phyloP scores from a whole-genome alignment of 2,797 vertebrate genomes.

The Mycteria americana region DNA sequence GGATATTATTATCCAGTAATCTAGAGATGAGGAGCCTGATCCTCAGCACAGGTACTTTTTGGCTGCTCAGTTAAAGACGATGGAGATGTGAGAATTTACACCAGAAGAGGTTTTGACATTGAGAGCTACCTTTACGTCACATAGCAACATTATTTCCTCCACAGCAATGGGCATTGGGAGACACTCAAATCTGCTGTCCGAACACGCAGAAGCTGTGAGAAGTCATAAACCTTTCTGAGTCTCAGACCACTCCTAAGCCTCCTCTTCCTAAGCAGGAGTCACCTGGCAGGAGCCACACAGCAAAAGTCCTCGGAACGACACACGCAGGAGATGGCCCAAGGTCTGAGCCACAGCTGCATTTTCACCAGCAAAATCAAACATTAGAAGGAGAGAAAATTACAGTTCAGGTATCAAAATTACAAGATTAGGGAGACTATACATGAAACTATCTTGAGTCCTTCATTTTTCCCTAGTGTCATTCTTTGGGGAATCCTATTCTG shows the following conservation, averaged over 20 bases:
- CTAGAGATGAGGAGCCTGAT: neutral
- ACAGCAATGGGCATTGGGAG: neutral
- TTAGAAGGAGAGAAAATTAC: neutral
- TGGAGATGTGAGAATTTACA: neutral
- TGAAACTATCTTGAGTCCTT: neutral
- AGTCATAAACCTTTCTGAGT: neutral
- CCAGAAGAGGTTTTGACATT: neutral
- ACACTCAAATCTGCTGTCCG: neutral
- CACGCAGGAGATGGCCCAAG: neutral
- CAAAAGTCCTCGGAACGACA: neutral
- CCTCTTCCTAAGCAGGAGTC: neutral
- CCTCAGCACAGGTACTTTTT: neutral
- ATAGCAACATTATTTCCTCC: neutral
- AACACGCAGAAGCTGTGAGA: fast-evolving
- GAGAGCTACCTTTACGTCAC: neutral
- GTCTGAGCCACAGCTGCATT: neutral
- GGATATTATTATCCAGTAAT: slow-evolving; percentile 39
- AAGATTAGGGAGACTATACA: neutral
- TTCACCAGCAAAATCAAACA: neutral
- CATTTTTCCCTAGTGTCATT: neutral
- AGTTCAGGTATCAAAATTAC: neutral
- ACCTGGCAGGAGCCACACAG: neutral
- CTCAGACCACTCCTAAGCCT: neutral
- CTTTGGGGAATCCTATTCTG: neutral
- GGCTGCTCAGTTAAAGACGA: neutral